These are phyloP conservation scores for Arctopsyche grandis DNA, from an alignment of 1,140 invertebrate species.

Conservation along the genomic window DNA sequence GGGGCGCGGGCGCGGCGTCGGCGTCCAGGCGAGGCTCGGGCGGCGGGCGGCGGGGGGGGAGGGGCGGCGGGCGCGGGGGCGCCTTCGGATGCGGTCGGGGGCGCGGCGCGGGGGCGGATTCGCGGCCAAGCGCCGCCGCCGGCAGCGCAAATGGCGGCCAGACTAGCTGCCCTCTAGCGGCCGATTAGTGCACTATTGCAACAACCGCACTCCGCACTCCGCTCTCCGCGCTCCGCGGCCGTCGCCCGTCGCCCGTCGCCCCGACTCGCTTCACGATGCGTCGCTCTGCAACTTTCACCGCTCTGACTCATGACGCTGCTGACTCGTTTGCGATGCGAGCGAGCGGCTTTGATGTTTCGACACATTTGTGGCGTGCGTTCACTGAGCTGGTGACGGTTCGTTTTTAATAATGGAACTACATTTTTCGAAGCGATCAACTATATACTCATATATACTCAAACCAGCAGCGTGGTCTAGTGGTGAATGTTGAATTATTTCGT, in stretches of 20 bases:
- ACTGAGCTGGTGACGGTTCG: too few relatives aligned
- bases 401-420: too few relatives aligned
- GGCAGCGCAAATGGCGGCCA: conserved; percentile 40
- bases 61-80: background rate
- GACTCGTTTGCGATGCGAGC: background rate
- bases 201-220: background rate
- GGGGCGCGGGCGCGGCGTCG: too few relatives aligned
- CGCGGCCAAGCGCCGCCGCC: conserved; percentile 33
- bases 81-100: conserved; percentile 19
- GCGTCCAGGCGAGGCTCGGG: conserved; percentile 10
- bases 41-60: background rate
- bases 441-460: too few relatives aligned
- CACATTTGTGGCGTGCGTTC: too few relatives aligned
- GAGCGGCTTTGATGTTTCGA: too few relatives aligned
- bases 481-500: too few relatives aligned
- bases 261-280: background rate
- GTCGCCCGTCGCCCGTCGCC: background rate
- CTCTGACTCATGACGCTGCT: too few relatives aligned
- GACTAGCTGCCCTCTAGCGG: conserved; percentile 33
- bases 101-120: conserved; percentile 33
- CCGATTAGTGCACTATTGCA: conserved; percentile 3
- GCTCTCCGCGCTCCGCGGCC: background rate
- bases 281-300: background rate
- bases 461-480: too few relatives aligned
- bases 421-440: too few relatives aligned